Percentiles rank a stretch among this genome's conserved stretches.
Evolutionary conservation across 2,113 vertebrate species (phyloP).

Genomic region (Prolemur simus): DNA sequence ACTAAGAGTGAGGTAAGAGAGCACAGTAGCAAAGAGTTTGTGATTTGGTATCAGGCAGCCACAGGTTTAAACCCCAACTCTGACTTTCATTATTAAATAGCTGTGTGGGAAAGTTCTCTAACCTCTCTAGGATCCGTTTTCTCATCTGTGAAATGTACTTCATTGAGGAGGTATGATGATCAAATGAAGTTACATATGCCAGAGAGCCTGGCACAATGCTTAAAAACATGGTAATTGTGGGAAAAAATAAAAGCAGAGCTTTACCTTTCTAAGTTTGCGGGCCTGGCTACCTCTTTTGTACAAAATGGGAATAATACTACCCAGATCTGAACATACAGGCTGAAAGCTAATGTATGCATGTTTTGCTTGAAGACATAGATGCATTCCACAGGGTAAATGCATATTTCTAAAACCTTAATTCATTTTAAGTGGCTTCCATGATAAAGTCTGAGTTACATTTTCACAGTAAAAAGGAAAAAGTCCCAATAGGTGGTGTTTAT

Average conservation of each 20-base stretch:
- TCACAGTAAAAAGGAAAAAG: not conserved
- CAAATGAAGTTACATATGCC: not conserved
- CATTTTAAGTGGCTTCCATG: not conserved
- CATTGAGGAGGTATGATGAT: not conserved
- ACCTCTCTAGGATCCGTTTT: not conserved
- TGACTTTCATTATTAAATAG: not conserved
- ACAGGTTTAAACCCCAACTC: not conserved
- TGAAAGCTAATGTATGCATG: not conserved
- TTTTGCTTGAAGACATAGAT: not conserved
- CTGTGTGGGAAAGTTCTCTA: not conserved
- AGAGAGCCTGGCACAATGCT: not conserved
- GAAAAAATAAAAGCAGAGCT: not conserved
- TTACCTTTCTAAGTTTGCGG: not conserved
- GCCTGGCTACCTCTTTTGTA: not conserved
- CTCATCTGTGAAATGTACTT: not conserved
- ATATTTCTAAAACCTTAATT: constrained; percentile 28
- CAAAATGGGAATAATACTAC: not conserved
- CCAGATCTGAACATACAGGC: not conserved
- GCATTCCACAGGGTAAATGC: not conserved
- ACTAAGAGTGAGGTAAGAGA: not conserved
- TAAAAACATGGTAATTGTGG: not conserved
- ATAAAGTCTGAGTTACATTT: constrained; percentile 16
- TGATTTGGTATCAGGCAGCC: not conserved
- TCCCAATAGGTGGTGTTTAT: not conserved
- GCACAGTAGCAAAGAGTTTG: not conserved